Conservation (phyloP, 2,113 vertebrate genomes). For the Indicator indicator region DNA sequence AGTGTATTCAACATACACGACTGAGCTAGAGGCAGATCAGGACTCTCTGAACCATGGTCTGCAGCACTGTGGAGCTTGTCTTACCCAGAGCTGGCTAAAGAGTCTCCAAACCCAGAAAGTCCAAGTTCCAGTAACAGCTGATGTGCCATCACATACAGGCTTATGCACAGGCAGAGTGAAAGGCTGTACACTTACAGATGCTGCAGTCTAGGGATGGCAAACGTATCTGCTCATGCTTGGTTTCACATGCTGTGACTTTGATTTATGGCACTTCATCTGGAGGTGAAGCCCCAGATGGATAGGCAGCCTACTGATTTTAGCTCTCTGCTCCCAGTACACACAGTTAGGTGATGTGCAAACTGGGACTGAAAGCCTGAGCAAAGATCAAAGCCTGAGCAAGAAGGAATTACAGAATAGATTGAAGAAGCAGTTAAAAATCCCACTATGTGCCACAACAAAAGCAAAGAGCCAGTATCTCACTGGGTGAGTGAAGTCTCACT, state of each 20-base stretch:
- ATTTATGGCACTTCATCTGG: not conserved
- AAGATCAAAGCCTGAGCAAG: not conserved
- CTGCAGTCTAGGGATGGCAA: not conserved
- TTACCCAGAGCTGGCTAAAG: not conserved
- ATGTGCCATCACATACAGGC: not conserved
- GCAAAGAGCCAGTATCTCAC: not conserved
- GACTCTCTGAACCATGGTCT: not conserved
- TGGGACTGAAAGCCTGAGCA: not conserved
- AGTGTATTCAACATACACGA: not conserved
- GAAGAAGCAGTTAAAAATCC: not conserved
- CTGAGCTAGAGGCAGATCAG: not conserved
- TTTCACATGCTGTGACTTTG: not conserved
- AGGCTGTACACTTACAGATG: not conserved
- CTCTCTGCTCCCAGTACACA: not conserved
- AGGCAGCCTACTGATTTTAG: not conserved
- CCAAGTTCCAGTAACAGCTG: not conserved
- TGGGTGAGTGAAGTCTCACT: not conserved
- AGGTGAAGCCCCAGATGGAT: not conserved
- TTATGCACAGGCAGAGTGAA: not conserved
- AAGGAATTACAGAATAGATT: not conserved
- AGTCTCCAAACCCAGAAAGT: not conserved
- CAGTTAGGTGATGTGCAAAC: not conserved
- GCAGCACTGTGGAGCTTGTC: not conserved
- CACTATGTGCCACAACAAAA: not conserved
- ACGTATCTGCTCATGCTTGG: not conserved